Base-by-base conservation (phyloP, 2,888 invertebrate species). In the Eupithecia subumbrata region DNA sequence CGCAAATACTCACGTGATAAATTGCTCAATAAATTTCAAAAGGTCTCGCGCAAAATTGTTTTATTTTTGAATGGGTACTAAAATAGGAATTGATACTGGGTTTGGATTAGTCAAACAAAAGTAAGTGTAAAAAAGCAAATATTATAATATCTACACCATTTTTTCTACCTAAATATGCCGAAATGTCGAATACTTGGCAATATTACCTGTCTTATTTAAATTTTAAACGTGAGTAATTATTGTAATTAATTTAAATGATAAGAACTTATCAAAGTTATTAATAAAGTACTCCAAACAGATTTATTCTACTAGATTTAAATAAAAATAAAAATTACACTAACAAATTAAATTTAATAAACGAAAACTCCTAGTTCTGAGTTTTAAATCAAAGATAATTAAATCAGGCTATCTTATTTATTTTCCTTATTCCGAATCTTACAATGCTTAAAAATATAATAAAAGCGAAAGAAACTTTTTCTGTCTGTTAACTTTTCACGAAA, bases 1-100 rank as follows among this genome's bases (percentile, higher is more conserved):
- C 56, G 56, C 22, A 56, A 56, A 56, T 11, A 25, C 60, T 60
- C 34, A 18, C 34, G 8, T 73, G 56, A 60, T 68, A 73, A 22
- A 73, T 68, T 68, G 68, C 73, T 68, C 68, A 11, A 56, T 60
- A 60, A 56, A 68, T 68, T 70, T 43, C 25, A 56, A 43, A 56
- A 68, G 68, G 73, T 18, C 52, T 5, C 12, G 12, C 8, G 34
- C 34, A 34, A 64, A 25, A 22, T 56, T 22, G 56, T 60, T 25
- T n/a, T 60, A 14, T 60, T 60, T 12, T 25, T 14, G 25, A 5
- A 25, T 60, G 5, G 22, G 12, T 25, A 25, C 60, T 60, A 25
- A 56, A 60, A 60, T 25, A 25, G 60, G 5, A 25, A 60, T 25
- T 60, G 60, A 60, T 25, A 12, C 22, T 56, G 4, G 22, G 56